Evolutionary conservation across 2,888 invertebrate species (phyloP).

Genomic region (Odontocerum albicorne): DNA sequence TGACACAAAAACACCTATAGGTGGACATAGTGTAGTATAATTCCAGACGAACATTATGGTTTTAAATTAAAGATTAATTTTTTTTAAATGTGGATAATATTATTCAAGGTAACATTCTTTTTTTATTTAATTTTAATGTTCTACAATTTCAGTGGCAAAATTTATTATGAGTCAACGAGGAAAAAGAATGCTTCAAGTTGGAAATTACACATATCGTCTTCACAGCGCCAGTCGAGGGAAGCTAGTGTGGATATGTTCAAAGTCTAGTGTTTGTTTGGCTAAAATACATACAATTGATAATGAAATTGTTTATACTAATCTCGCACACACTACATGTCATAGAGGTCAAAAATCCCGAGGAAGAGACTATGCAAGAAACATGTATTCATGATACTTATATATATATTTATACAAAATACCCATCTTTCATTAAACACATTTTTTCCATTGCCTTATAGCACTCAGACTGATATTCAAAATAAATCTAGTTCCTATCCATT

Average conservation of each 20-base stretch:
- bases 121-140: conserved; percentile 2
- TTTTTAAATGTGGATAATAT: too few species aligned
- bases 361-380: too few species aligned
- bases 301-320: conserved; percentile 10
- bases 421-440: too few species aligned
- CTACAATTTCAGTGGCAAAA: conserved; percentile 37
- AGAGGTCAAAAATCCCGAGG: not conserved
- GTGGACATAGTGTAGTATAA: not conserved
- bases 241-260: conserved; percentile 42
- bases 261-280: conserved; percentile 43
- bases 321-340: conserved; percentile 1
- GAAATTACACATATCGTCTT: conserved; percentile 41
- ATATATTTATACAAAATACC: not conserved
- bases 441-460: too few species aligned
- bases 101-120: too few species aligned
- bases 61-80: too few species aligned
- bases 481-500: too few species aligned
- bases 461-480: too few species aligned
- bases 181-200: conserved; percentile 41
- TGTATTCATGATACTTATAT: not conserved
- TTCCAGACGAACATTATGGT: too few species aligned
- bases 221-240: conserved; percentile 41
- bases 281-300: conserved; percentile 20
- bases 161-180: conserved; percentile 41
- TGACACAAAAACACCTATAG: too few species aligned